Evolutionary conservation across 2,888 invertebrate genomes (phyloP), one percentile per base, ranked within the genome.

Genomic region (Schizaphis graminum): DNA sequence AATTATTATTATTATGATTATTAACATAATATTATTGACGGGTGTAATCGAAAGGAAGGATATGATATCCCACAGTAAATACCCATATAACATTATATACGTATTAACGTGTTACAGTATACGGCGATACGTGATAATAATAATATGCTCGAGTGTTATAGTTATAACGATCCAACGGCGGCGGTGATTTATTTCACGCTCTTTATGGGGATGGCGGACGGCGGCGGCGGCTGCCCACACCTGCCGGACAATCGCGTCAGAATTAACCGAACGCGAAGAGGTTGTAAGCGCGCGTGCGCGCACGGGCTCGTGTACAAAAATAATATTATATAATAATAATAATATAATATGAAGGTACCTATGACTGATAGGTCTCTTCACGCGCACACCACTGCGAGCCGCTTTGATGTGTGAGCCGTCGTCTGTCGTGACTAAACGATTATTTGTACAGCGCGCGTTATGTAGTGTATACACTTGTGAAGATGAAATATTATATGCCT

Each of bases 401-500:
- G 53, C 92, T 77, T 53, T 87, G 86, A 86, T 86, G 44, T 49
- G 57, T 92, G 92, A 41, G 41, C 35, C 84, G 89, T 56, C 61
- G 77, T 89, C 61, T 85, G 94, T 94, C 94, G 94, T 94, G 94
- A 94, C 94, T 91, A 91, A 91, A 94, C 94, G 94, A 94, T 94
- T 93, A 90, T 93, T 93, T 93, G 93, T 93, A 89, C 41, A 47
- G 35, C 28, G 26, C 49, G 47, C 61, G 47, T 47, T 56, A 16
- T 47, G 26, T 53, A n/a, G 7, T 57, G 21, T 77, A 47, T 44
- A n/a, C 86, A 53, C 49, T 92, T 2, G 87, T 87, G 61, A 87
- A 87, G 67, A 87, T 92, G 87, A 92, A 88, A 87, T 61, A 92
- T 92, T 86, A 61, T 8, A 35, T 35, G 35, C 77, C 35, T 77